Evolutionary conservation across 2,113 vertebrate genomes (phyloP).

Genomic region (Agapornis roseicollis): DNA sequence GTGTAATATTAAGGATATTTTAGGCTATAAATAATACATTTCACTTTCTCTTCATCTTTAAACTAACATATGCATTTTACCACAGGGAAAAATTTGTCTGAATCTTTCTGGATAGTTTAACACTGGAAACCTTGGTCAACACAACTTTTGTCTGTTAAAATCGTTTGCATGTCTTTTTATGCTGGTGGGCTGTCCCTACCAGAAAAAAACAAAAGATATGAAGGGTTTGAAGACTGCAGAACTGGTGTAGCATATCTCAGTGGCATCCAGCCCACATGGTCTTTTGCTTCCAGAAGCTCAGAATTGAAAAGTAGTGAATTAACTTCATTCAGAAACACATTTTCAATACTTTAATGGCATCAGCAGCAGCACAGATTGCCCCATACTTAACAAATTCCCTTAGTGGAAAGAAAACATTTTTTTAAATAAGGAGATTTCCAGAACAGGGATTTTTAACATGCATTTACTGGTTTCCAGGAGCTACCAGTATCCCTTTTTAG

Average conservation of each 20-base stretch:
- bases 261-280: background rate
- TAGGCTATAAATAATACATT: constrained; percentile 47
- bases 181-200: constrained; percentile 30
- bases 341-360: background rate
- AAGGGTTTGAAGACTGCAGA: background rate
- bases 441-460: background rate
- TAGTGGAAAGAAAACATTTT: background rate
- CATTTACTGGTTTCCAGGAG: background rate
- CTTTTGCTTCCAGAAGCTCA: background rate
- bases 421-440: background rate
- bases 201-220: background rate
- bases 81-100: constrained; percentile 25
- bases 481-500: background rate
- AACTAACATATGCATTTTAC: constrained; percentile 24
- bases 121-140: constrained; percentile 26
- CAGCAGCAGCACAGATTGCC: background rate
- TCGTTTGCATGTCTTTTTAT: background rate
- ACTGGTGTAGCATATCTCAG: background rate
- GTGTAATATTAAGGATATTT: constrained; percentile 35
- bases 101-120: constrained; percentile 56
- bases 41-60: constrained; percentile 47
- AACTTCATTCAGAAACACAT: background rate
- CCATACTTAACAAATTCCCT: background rate
- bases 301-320: background rate
- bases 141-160: constrained; percentile 40